A percentile compares a stretch with the other conserved stretches of the same genome.
Evolutionary conservation across 1,140 invertebrate genomes (phyloP).

Genomic region (Oncopeltus fasciatus): DNA sequence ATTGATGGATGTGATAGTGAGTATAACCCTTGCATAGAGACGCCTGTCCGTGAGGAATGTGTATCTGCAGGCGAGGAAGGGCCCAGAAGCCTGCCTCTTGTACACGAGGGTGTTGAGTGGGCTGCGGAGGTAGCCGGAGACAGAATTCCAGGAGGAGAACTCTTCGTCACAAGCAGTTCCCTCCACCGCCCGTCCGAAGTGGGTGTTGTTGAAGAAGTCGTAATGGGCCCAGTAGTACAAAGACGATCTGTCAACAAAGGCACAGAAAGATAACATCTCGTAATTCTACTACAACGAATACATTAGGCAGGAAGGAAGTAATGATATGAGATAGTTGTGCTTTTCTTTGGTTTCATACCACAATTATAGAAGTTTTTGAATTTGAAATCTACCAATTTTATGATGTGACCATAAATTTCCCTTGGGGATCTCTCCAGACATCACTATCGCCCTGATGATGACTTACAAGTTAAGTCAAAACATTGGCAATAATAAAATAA

Average conservation of each 20-base stretch:
- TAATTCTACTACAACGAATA: no score
- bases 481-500: no score
- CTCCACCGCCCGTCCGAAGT: slow-evolving; percentile 59
- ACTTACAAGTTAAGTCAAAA: no score
- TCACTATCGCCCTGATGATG: no score
- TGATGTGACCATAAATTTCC: no score
- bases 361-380: no score
- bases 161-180: slow-evolving; percentile 72
- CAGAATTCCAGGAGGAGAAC: slow-evolving; percentile 60
- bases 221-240: slow-evolving; percentile 85
- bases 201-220: slow-evolving; percentile 80
- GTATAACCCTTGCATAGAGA: slow-evolving; percentile 61
- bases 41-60: slow-evolving; percentile 65
- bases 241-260: slow-evolving; percentile 56
- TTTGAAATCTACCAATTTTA: no score
- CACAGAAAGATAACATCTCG: no score
- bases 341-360: no score
- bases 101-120: slow-evolving; percentile 74
- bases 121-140: slow-evolving; percentile 53
- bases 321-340: no score
- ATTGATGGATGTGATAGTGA: slow-evolving; percentile 50
- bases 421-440: no score
- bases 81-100: slow-evolving; percentile 38
- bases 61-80: slow-evolving; percentile 63
- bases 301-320: no score